Evolutionary conservation across 1,140 invertebrate species (phyloP).

Genomic region (Meloidogyne hapla): DNA sequence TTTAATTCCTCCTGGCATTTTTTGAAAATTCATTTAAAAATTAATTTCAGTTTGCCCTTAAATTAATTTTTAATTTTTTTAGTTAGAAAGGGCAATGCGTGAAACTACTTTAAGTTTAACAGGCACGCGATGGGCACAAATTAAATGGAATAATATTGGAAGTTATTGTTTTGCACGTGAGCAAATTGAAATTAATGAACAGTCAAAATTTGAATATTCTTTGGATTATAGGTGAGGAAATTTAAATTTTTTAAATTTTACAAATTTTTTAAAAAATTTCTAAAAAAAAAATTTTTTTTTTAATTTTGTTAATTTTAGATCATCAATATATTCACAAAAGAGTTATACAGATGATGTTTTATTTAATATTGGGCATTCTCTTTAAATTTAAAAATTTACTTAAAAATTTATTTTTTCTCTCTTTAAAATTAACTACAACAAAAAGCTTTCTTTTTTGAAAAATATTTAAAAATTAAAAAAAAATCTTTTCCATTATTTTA

Average conservation of each 20-base stretch:
- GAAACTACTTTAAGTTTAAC: neutral
- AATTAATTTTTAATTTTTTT: neutral
- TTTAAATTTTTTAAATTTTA: too few relatives aligned
- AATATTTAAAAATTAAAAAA: too few relatives aligned
- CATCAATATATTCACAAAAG: neutral
- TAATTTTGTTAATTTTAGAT: neutral
- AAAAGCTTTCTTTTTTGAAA: too few relatives aligned
- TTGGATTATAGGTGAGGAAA: neutral
- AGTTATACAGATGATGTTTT: neutral
- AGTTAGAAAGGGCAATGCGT: neutral
- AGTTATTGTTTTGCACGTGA: neutral
- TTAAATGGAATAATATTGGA: neutral
- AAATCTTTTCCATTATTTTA: too few relatives aligned
- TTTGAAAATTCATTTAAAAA: neutral
- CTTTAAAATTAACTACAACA: too few relatives aligned
- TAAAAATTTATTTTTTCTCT: too few relatives aligned
- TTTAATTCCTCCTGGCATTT: too few relatives aligned
- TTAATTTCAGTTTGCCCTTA: neutral
- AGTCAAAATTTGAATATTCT: neutral
- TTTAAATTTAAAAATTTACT: neutral
- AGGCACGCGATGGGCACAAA: neutral
- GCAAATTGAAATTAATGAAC: neutral
- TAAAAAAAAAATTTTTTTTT: too few relatives aligned
- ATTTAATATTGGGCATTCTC: neutral
- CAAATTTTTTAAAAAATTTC: too few relatives aligned